Percentiles rank a stretch among this genome's conserved stretches.
Conservation (phyloP, 2,888 invertebrate species). For the Drosophila fulvimacula region DNA sequence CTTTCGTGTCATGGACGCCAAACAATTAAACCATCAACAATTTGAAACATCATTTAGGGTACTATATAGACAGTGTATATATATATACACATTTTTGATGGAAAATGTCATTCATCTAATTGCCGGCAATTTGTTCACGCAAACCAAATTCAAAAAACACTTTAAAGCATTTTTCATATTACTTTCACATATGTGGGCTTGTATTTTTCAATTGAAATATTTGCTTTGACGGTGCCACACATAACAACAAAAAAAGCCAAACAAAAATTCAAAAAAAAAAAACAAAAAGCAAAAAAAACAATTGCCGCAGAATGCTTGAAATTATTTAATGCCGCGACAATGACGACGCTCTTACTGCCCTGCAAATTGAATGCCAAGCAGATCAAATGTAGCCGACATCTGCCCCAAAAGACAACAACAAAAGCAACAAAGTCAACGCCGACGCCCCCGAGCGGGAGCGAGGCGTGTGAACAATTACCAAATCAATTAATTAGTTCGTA, state of each 20-base stretch:
- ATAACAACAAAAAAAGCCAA: neutral
- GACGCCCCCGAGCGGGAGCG: neutral
- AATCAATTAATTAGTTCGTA: slow-evolving; percentile 47
- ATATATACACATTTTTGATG: neutral
- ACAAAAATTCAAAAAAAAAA: neutral
- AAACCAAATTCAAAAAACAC: slow-evolving; percentile 6
- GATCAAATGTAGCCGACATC: neutral
- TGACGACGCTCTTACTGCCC: slow-evolving; percentile 39
- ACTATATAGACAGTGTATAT: neutral
- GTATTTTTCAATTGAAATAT: slow-evolving; percentile 59
- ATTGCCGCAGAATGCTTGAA: slow-evolving; percentile 23
- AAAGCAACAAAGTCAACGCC: neutral
- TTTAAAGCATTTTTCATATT: slow-evolving; percentile 13
- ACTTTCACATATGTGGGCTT: slow-evolving; percentile 32
- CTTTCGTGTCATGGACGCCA: slow-evolving; percentile 28
- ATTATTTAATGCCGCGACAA: slow-evolving; percentile 49
- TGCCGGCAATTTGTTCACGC: slow-evolving; percentile 55
- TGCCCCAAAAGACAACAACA: neutral
- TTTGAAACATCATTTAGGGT: slow-evolving; percentile 5
- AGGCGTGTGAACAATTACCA: slow-evolving; percentile 52
- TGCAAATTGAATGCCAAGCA: slow-evolving; percentile 33
- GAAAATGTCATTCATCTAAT: slow-evolving; percentile 51
- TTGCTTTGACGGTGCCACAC: slow-evolving; percentile 43
- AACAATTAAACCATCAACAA: slow-evolving; percentile 41
- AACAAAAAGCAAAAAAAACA: slow-evolving; percentile 10